Evolutionary conservation across 2,888 invertebrate species (phyloP), one percentile per base, ranked within the genome.

Genomic region (Trachelus stipa): DNA sequence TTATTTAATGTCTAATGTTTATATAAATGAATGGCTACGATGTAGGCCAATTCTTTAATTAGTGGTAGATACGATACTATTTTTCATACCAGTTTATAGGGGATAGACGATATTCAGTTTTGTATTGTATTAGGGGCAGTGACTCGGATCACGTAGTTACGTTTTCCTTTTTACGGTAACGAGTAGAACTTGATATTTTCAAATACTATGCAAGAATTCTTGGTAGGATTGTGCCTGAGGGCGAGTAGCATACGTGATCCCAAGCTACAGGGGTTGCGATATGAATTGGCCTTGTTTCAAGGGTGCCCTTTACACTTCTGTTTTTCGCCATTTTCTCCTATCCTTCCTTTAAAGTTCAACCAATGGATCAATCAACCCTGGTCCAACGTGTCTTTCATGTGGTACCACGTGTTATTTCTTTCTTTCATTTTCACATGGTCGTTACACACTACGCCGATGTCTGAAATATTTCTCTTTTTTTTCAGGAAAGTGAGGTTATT

Each of bases 211-310:
- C 80, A 79, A 78, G 84, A 83, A 84, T 82, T 83, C 83, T 75
- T 79, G 77, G 77, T 68, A 76, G 81, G 75, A 81, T 85, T 84
- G 81, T 80, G 79, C 79, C 15, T 79, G 81, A 83, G 86, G 88
- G 88, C 84, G 87, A 87, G 85, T 82, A 81, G 86, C 88, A 90
- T 90, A 90, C 90, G 90, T 90, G 89, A 90, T 88, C 87, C 87
- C 85, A 84, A 82, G 85, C 80, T 83, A 83, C 83, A 85, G 84
- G 88, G 88, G 87, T 84, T 81, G 85, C 75, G 81, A 82, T 79
- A 83, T 80, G 85, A 89, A 90, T 89, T 90, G 87, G 90, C 87
- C 88, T 90, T 89, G 88, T 90, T 90, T 84, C 85, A 80, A 81
- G 81, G 82, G 84, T 80, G 85, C 87, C 85, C 86, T 86, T 87